These are phyloP conservation scores for Crenuchus spilurus DNA, from an alignment of 2,797 vertebrate genomes.

Conservation along the genomic window DNA sequence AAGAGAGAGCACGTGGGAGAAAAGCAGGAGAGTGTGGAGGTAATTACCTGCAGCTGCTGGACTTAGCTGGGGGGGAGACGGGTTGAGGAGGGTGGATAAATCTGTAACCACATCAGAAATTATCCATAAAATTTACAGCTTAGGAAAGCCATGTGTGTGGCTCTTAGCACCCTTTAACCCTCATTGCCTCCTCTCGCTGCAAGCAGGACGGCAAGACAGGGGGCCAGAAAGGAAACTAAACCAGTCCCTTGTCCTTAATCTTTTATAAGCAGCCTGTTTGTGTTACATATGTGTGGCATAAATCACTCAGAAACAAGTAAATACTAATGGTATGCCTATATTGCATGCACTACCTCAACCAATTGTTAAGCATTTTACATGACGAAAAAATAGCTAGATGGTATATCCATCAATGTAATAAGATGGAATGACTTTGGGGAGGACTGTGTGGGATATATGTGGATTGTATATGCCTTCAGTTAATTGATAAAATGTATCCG, in stretches of 20 bases:
- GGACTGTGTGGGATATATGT: conserved; percentile 50
- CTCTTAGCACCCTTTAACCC: conserved; percentile 70
- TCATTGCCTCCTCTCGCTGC: conserved; percentile 55
- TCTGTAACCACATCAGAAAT: conserved; percentile 80
- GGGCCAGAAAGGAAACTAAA: conserved; percentile 35
- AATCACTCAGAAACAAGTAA: conserved; percentile 45
- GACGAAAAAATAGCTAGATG: conserved; percentile 51
- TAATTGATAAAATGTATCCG: conserved; percentile 48
- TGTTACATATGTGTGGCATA: conserved; percentile 32
- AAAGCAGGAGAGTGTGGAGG: conserved; percentile 51
- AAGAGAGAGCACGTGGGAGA: conserved; percentile 44
- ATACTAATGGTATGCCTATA: conserved; percentile 37
- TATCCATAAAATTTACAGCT: conserved; percentile 80
- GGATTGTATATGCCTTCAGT: conserved; percentile 42
- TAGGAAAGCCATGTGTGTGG: conserved; percentile 75
- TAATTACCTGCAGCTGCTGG: conserved; percentile 76
- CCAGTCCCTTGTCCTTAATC: conserved; percentile 17
- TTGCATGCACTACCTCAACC: background rate
- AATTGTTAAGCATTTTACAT: conserved; percentile 16
- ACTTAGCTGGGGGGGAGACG: conserved; percentile 57
- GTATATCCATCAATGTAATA: conserved; percentile 67
- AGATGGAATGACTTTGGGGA: conserved; percentile 58
- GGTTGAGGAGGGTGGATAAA: conserved; percentile 62
- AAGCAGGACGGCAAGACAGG: conserved; percentile 42
- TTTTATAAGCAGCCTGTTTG: conserved; percentile 38